Conservation (phyloP, 1,140 invertebrate genomes). For the Neoseiulus cucumeris region DNA sequence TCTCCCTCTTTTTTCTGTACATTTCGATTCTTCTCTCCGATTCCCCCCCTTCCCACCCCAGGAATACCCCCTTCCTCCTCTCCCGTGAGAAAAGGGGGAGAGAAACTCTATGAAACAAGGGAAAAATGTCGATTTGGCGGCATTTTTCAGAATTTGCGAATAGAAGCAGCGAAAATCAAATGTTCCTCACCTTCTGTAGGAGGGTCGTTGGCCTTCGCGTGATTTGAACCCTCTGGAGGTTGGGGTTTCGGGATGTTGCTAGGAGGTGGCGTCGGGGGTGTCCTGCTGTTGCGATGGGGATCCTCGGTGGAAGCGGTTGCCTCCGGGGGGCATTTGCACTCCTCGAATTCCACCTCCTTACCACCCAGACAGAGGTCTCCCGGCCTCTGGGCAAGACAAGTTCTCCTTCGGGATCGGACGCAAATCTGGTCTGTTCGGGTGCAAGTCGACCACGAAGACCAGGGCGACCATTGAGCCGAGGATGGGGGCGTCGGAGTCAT, state of each 20-base stretch:
- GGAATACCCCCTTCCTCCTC: no score
- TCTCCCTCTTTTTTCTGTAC: no score
- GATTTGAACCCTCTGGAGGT: not conserved
- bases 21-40: no score
- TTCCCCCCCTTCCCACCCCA: no score
- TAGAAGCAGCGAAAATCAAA: no score
- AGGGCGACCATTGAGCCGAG: not conserved
- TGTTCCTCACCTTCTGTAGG: no score
- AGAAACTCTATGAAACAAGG: no score
- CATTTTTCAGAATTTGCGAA: no score
- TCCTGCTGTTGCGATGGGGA: not conserved
- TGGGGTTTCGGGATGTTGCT: slow-evolving; percentile 2
- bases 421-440: not conserved
- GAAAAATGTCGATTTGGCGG: no score
- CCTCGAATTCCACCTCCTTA: slow-evolving; percentile 4
- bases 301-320: not conserved
- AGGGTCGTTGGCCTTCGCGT: no score
- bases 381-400: not conserved
- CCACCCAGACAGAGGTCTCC: not conserved
- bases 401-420: slow-evolving; percentile 2
- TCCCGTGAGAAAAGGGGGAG: no score
- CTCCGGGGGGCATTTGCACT: not conserved
- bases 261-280: not conserved
- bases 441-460: not conserved
- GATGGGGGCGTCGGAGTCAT: not conserved